Evolutionary conservation across 2,797 vertebrate species (phyloP).

Genomic region (Pangasius macronema): DNA sequence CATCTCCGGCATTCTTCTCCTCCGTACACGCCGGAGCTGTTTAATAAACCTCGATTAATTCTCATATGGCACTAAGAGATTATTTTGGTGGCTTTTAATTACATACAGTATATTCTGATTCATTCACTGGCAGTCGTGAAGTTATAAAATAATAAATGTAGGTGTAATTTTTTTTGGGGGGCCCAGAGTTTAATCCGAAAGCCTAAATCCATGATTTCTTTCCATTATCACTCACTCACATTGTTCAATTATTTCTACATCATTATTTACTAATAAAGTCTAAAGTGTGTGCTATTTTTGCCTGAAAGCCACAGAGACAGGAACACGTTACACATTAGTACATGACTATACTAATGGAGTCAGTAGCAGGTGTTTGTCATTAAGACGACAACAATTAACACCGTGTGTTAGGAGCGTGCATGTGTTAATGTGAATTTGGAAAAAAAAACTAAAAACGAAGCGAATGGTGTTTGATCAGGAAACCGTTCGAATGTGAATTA

Average conservation of each 20-base stretch:
- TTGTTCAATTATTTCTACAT: constrained; percentile 64
- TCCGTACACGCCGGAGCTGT: constrained; percentile 67
- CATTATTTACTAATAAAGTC: constrained; percentile 33
- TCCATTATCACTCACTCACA: constrained; percentile 31
- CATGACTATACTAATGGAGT: constrained; percentile 22
- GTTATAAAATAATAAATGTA: constrained; percentile 20
- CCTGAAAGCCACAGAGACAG: constrained; percentile 21
- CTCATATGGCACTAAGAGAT: constrained; percentile 63
- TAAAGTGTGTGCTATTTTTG: not conserved
- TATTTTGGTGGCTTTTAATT: constrained; percentile 71
- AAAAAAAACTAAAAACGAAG: not conserved
- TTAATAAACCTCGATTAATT: constrained; percentile 73
- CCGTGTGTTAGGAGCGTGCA: not conserved
- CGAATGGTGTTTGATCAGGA: not conserved
- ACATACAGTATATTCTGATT: constrained; percentile 65
- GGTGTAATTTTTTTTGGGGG: not conserved
- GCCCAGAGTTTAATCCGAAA: constrained; percentile 14
- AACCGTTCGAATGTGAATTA: not conserved
- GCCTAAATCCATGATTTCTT: not conserved
- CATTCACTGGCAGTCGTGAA: constrained; percentile 60
- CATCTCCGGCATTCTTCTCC: constrained; percentile 57
- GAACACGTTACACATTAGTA: constrained; percentile 22
- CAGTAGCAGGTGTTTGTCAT: constrained; percentile 35
- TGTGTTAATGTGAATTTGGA: constrained; percentile 1
- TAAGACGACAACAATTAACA: constrained; percentile 30